phyloP scores from a whole-genome alignment of 1,140 invertebrate genomes.

The Calosoma granatense region DNA sequence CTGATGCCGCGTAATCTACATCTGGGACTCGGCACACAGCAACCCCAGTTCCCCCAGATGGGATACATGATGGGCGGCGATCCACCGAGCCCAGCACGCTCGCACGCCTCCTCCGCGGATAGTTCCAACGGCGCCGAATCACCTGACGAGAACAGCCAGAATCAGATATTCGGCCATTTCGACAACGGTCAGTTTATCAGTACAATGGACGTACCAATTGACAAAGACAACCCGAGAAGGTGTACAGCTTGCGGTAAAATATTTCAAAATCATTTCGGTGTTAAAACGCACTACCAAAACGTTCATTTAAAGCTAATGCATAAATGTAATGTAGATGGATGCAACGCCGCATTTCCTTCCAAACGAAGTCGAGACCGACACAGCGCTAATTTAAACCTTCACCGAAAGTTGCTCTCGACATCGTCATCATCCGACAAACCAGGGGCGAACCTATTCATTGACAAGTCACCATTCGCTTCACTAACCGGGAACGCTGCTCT shows the following conservation, averaged over 20 bases:
- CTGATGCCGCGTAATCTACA: constrained; percentile 32
- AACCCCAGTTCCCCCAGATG: constrained; percentile 30
- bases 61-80: constrained; percentile 35
- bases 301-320: constrained; percentile 94
- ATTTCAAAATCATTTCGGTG: constrained; percentile 91
- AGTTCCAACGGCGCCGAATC: constrained; percentile 46
- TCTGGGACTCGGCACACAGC: constrained; percentile 26
- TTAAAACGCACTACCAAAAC: constrained; percentile 93
- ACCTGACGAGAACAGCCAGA: constrained; percentile 43
- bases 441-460: constrained; percentile 26
- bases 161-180: constrained; percentile 55
- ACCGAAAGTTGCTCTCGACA: constrained; percentile 76
- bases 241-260: constrained; percentile 88
- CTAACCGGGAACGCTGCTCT: constrained; percentile 41
- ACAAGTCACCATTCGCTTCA: constrained; percentile 38
- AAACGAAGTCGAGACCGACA: constrained; percentile 88
- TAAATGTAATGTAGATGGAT: constrained; percentile 92
- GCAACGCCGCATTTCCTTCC: constrained; percentile 91
- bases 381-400: constrained; percentile 84
- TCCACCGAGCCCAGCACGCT: constrained; percentile 43
- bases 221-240: constrained; percentile 65
- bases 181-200: constrained; percentile 62
- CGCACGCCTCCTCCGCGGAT: constrained; percentile 42
- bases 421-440: constrained; percentile 41
- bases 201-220: constrained; percentile 73